These are phyloP conservation scores for Anseranas semipalmata DNA, from an alignment of 2,113 vertebrate genomes.

Conservation along the genomic window DNA sequence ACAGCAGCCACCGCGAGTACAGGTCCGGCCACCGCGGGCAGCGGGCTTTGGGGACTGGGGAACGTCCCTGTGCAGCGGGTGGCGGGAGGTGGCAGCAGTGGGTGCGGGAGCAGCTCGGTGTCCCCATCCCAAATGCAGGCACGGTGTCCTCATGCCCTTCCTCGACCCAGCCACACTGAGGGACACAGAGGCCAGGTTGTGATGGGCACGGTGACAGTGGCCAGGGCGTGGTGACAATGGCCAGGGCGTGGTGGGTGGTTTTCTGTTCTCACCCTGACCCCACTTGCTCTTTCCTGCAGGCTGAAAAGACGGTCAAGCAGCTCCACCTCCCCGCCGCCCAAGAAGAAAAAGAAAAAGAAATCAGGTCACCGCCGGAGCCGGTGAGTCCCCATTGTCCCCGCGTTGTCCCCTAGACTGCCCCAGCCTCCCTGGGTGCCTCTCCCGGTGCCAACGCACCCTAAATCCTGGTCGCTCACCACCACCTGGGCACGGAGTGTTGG, in stretches of 20 bases:
- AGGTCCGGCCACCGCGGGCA: slow-evolving; percentile 65
- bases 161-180: background rate
- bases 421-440: background rate
- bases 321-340: slow-evolving; percentile 91
- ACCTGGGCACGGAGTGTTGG: background rate
- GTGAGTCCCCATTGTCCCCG: slow-evolving; percentile 74
- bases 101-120: background rate
- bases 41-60: background rate
- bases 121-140: background rate
- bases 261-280: background rate
- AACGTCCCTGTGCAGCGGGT: background rate
- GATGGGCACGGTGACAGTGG: background rate
- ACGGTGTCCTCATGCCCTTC: background rate
- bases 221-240: background rate
- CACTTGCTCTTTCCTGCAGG: background rate
- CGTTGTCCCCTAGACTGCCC: background rate
- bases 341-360: slow-evolving; percentile 99
- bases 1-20: slow-evolving; percentile 78
- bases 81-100: background rate
- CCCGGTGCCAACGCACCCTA: background rate
- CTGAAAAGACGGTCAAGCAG: slow-evolving; percentile 88
- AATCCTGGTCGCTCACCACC: background rate
- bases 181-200: background rate
- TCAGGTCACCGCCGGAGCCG: slow-evolving; percentile 88
- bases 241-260: background rate